A percentile compares a stretch with the other conserved stretches of the same genome.
Evolutionary conservation across 1,140 invertebrate genomes (phyloP).

Genomic region (Andrena cerasifolii): DNA sequence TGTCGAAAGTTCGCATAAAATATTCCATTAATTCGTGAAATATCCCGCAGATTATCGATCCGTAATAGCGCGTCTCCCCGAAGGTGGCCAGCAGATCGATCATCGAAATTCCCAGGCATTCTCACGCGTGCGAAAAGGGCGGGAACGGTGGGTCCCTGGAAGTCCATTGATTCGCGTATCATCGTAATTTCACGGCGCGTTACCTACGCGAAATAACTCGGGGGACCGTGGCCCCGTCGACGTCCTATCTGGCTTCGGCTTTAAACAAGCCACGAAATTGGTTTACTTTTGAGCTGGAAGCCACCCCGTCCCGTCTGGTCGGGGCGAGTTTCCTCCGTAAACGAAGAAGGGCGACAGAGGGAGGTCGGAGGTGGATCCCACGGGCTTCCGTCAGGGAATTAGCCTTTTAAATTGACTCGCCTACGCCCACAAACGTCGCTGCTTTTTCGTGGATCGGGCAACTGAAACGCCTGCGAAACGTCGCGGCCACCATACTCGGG

Average conservation of each 20-base stretch:
- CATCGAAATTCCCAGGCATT: constrained; percentile 63
- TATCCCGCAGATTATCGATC: constrained; percentile 16
- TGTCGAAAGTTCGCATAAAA: constrained; percentile 15
- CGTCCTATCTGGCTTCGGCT: constrained; percentile 74
- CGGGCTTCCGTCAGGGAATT: constrained; percentile 74
- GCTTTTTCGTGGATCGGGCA: constrained; percentile 2
- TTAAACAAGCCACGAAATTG: constrained; percentile 83
- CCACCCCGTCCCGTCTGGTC: constrained; percentile 44
- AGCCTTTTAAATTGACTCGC: constrained; percentile 81
- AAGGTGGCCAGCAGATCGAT: constrained; percentile 50
- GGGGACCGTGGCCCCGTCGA: constrained; percentile 71
- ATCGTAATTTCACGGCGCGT: constrained; percentile 83
- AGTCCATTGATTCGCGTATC: constrained; percentile 81
- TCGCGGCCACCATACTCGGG: too few relatives aligned
- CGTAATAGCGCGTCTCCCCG: not conserved
- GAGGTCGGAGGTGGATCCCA: constrained; percentile 36
- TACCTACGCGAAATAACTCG: constrained; percentile 82
- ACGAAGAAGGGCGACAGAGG: constrained; percentile 45
- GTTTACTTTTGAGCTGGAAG: constrained; percentile 76
- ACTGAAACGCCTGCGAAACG: not conserved
- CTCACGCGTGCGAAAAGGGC: constrained; percentile 57
- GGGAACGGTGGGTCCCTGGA: constrained; percentile 46
- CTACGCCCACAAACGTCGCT: constrained; percentile 58
- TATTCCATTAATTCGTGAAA: not conserved
- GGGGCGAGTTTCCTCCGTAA: constrained; percentile 48